Conservation (phyloP, 1,140 invertebrate genomes). For the Temnothorax longispinosus region DNA sequence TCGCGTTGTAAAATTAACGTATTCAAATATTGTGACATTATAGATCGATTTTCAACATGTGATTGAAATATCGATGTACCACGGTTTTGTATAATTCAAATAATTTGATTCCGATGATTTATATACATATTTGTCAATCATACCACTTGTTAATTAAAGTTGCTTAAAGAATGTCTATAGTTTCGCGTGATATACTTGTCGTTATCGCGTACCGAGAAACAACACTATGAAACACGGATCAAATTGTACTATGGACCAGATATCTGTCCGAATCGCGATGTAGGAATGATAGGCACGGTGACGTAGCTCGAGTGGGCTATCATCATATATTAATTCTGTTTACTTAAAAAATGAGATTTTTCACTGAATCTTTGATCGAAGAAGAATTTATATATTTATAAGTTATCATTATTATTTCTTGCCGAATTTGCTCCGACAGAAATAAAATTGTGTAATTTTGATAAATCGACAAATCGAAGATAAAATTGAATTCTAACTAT, state of each 20-base stretch:
- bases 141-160: too few species aligned
- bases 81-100: too few species aligned
- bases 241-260: not conserved
- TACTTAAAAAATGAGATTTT: not conserved
- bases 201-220: not conserved
- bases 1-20: too few species aligned
- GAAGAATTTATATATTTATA: not conserved
- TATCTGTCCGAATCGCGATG: not conserved
- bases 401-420: not conserved
- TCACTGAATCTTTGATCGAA: not conserved
- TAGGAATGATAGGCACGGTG: not conserved
- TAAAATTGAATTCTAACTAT: not conserved
- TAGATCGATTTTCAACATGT: too few species aligned
- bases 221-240: not conserved
- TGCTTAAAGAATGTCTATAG: too few species aligned
- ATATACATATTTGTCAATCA: too few species aligned
- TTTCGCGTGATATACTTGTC: too few species aligned
- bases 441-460: not conserved
- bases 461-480: not conserved
- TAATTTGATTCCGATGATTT: too few species aligned
- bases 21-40: too few species aligned
- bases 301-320: not conserved
- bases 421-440: not conserved
- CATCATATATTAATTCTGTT: not conserved
- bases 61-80: too few species aligned